Conservation (phyloP, 1,140 invertebrate species). For the Antheraea pernyi region DNA sequence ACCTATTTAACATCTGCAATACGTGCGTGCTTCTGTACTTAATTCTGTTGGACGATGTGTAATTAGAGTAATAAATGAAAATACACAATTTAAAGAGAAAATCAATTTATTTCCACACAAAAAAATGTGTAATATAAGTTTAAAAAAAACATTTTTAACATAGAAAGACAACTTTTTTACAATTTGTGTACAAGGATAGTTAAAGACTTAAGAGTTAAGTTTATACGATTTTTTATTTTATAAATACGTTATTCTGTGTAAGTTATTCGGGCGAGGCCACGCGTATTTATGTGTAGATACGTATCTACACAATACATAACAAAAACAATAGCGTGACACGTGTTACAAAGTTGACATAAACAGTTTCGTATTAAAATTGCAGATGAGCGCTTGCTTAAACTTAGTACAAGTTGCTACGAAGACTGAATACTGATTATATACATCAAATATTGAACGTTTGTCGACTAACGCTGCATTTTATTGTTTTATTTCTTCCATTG, state of each 20-base stretch:
- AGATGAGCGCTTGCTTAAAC: slow-evolving; percentile 62
- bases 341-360: slow-evolving; percentile 50
- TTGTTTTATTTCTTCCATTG: neutral
- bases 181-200: too few species aligned
- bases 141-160: too few species aligned
- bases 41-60: neutral
- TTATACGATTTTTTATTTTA: neutral
- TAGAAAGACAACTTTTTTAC: too few species aligned
- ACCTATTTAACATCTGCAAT: slow-evolving; percentile 14
- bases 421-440: slow-evolving; percentile 47
- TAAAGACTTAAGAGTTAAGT: too few species aligned
- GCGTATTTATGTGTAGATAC: slow-evolving; percentile 25
- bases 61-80: neutral
- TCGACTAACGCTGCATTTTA: neutral
- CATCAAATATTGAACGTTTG: slow-evolving; percentile 44
- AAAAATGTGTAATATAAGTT: neutral
- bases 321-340: slow-evolving; percentile 27
- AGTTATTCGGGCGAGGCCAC: neutral
- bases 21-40: neutral
- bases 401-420: slow-evolving; percentile 42
- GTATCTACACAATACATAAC: slow-evolving; percentile 19
- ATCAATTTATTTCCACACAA: slow-evolving; percentile 7
- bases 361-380: slow-evolving; percentile 61
- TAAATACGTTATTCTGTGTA: neutral
- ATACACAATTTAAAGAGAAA: neutral